phyloP scores from a whole-genome alignment of 2,888 invertebrate genomes.

The Troilus luridus region DNA sequence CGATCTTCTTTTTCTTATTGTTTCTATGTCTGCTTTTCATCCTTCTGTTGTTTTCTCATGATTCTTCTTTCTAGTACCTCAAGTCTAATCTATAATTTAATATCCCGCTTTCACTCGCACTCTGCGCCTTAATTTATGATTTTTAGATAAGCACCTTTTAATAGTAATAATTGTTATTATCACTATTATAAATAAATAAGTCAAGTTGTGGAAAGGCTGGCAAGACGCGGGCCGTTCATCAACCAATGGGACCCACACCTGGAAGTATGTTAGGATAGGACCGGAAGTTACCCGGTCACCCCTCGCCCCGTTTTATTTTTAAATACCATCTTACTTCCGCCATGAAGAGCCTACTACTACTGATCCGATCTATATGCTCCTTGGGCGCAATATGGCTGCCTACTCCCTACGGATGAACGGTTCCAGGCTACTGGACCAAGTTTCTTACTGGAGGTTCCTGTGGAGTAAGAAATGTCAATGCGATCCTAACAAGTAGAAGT shows the following conservation, averaged over 20 bases:
- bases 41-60: too few relatives aligned
- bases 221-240: neutral
- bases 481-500: too few relatives aligned
- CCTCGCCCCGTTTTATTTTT: slow-evolving; percentile 55
- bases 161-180: too few relatives aligned
- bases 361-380: slow-evolving; percentile 24
- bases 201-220: neutral
- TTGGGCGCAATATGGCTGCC: slow-evolving; percentile 10
- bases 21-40: too few relatives aligned
- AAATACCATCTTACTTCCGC: slow-evolving; percentile 44
- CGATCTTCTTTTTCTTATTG: too few relatives aligned
- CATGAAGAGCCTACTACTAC: neutral
- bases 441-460: neutral
- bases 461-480: neutral
- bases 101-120: too few relatives aligned
- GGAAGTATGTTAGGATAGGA: slow-evolving; percentile 47
- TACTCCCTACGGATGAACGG: neutral
- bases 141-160: too few relatives aligned
- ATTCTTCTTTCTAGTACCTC: too few relatives aligned
- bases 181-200: neutral
- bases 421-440: neutral
- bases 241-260: slow-evolving; percentile 34
- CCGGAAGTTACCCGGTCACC: slow-evolving; percentile 54
- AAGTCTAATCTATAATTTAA: too few relatives aligned
- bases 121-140: too few relatives aligned